A percentile compares a stretch with the other conserved stretches of the same genome.
Conservation (phyloP, 2,113 vertebrate species). For the Natator depressus region DNA sequence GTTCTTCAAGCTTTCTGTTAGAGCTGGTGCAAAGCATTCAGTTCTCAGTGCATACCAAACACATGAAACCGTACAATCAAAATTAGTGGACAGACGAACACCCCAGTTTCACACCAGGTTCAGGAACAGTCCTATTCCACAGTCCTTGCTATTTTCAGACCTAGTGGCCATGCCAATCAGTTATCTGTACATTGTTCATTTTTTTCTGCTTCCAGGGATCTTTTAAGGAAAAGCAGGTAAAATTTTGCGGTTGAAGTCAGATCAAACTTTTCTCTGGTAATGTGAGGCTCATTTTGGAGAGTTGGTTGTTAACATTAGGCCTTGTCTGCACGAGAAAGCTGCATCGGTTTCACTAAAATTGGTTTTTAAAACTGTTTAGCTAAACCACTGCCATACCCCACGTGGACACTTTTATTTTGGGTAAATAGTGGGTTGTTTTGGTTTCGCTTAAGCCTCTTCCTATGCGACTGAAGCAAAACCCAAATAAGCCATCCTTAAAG, state of each 20-base stretch:
- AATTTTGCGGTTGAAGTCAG: not conserved
- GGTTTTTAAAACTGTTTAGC: not conserved
- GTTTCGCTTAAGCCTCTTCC: not conserved
- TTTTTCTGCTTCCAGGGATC: not conserved
- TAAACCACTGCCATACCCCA: not conserved
- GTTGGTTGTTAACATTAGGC: not conserved
- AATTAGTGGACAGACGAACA: not conserved
- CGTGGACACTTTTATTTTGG: not conserved
- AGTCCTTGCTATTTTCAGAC: not conserved
- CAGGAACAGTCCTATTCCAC: not conserved
- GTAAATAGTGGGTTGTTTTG: not conserved
- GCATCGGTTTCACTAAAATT: not conserved
- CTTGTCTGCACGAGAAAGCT: not conserved
- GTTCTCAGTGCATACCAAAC: not conserved
- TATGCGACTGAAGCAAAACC: not conserved
- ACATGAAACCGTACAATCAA: not conserved
- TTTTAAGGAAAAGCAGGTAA: not conserved
- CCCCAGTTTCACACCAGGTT: not conserved
- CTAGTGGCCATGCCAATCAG: fast-evolving
- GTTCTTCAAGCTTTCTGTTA: not conserved
- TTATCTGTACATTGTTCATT: not conserved
- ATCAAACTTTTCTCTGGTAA: not conserved
- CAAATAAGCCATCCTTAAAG: not conserved
- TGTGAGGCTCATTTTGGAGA: not conserved
- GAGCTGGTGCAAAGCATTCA: not conserved